Percentiles rank a stretch among this genome's conserved stretches.
Conservation (phyloP, 2,113 vertebrate species). For the Oriolus oriolus region DNA sequence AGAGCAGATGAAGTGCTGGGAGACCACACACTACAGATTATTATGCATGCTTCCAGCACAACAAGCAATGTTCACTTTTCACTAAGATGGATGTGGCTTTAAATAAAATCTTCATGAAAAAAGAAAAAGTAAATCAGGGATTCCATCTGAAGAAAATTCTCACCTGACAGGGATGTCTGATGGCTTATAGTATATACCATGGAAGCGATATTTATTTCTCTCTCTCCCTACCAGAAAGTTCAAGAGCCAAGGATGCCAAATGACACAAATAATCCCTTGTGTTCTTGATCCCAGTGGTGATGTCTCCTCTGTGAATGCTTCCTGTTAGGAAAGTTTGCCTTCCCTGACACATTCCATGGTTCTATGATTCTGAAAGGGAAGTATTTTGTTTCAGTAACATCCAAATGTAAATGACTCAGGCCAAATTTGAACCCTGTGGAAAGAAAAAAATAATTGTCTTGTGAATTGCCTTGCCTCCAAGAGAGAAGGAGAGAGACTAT, state of each 20-base stretch:
- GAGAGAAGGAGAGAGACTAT: background rate
- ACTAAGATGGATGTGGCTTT: background rate
- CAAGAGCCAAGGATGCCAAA: background rate
- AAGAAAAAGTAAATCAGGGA: background rate
- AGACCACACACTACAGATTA: background rate
- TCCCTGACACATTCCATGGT: background rate
- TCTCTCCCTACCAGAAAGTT: background rate
- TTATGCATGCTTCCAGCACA: background rate
- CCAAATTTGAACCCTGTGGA: background rate
- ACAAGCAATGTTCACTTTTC: background rate
- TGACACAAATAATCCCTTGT: background rate
- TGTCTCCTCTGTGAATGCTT: background rate
- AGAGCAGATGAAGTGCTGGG: background rate
- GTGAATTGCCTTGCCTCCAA: background rate
- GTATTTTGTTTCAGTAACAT: background rate
- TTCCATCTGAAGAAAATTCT: background rate
- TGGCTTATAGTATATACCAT: background rate
- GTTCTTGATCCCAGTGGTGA: background rate
- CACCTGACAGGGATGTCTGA: background rate
- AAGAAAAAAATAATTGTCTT: background rate
- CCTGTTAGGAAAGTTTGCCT: background rate
- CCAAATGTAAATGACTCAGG: background rate
- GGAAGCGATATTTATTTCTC: background rate
- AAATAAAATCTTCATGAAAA: background rate
- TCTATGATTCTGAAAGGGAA: background rate